Base-by-base conservation (phyloP, 2,797 vertebrate species). In the Tragopan temminckii region DNA sequence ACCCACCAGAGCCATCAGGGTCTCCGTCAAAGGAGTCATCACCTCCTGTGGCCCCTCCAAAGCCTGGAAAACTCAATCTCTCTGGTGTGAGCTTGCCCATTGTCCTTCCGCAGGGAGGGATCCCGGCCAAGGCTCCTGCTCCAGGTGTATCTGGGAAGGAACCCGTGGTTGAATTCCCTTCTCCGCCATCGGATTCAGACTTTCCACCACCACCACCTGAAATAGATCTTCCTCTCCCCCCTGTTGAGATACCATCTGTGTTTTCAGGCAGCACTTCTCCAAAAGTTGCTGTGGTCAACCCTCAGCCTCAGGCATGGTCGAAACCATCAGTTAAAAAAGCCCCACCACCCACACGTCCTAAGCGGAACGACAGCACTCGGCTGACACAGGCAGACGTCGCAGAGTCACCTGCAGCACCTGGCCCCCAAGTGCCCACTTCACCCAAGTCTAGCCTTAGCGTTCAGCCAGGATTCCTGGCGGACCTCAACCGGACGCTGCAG, bases 401-500 rank as follows among this genome's bases (percentile, higher is more conserved):
- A 0, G 98, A 98, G 83, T 96, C 97, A 4, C 98, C 97, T 0
- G 96, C 97, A 8, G 91, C 97, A 85, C 78, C 97, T 96, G 9
- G 94, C 96, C 98, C 98, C 3, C 98, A 98, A 79, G 98, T 98
- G 85, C 99, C 99, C 94, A 98, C 99, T 33, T 99, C 99, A 2
- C 99, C 99, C 7, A 99, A 99, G 89, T 97, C 99, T 76, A 96
- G 98, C 97, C 98, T 99, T 96, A 98, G 98, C 0, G 98, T 99
- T 62, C 99, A 99, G 97, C 99, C 99, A 8, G 99, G 99, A 31
- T 99, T 99, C 97, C 96, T 99, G 95, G 99, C 98, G 5, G 99
- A 99, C 96, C 99, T 99, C 86, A 98, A 99, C 97, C 98, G 98
- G 98, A 99, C 99, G 21, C 98, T 99, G 95, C 99, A 99, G 89